These are phyloP conservation scores for human (Homo sapiens) DNA, from an alignment of 2,113 vertebrate genomes.

Conservation along the genomic window DNA sequence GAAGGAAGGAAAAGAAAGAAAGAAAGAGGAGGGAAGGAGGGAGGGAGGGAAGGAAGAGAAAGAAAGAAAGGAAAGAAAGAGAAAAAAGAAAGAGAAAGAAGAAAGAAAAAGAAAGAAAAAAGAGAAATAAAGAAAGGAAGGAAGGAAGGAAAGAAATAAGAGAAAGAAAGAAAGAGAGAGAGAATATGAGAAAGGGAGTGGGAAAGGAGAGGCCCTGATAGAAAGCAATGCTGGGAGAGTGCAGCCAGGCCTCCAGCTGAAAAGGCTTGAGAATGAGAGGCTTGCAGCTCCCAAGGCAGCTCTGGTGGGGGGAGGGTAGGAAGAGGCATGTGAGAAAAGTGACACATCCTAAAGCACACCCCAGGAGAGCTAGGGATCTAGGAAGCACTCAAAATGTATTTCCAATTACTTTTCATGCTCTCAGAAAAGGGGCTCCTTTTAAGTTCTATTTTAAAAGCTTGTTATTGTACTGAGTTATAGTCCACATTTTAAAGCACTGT, in stretches of 20 bases:
- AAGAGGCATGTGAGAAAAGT: constrained; percentile 61
- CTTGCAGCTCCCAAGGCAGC: not conserved
- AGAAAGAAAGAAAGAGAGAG: not conserved
- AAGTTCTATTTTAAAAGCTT: constrained; percentile 72
- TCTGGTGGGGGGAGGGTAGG: not conserved
- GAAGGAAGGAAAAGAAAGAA: not conserved
- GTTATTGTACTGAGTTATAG: constrained; percentile 77
- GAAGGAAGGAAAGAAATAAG: not conserved
- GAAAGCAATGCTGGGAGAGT: constrained; percentile 39
- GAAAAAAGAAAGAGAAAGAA: not conserved
- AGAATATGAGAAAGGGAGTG: not conserved
- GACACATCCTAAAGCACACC: constrained; percentile 51
- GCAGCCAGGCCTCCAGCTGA: constrained; percentile 41
- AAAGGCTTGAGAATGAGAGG: constrained; percentile 17
- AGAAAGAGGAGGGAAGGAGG: too few relatives aligned
- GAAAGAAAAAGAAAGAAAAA: not conserved
- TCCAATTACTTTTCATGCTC: constrained; percentile 82
- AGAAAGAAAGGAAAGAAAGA: not conserved
- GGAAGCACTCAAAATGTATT: constrained; percentile 68
- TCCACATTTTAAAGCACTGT: constrained; percentile 73
- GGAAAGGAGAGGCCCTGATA: not conserved
- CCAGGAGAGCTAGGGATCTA: constrained; percentile 62
- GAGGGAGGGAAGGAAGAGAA: not conserved
- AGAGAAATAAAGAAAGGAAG: rapidly evolving
- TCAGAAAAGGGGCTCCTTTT: constrained; percentile 76